A percentile compares a stretch with the other conserved stretches of the same genome.
Conservation (phyloP, 2,113 vertebrate genomes). For the Pluvialis apricaria region DNA sequence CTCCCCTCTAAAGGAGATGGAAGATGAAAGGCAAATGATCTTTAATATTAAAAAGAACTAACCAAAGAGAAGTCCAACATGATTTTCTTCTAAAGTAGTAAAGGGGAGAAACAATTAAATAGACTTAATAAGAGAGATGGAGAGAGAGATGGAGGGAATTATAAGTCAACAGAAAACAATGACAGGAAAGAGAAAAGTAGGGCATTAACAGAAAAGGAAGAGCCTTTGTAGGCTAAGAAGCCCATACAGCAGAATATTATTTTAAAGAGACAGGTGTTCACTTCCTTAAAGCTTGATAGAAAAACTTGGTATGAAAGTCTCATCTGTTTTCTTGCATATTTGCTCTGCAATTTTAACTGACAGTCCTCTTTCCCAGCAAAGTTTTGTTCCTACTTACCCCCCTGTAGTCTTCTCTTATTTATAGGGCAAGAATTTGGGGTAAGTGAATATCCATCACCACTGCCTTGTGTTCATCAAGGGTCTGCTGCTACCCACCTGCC, state of each 20-base stretch:
- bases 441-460: neutral
- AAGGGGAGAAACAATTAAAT: neutral
- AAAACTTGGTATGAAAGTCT: neutral
- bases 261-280: neutral
- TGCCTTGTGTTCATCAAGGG: neutral
- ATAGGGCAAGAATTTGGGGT: neutral
- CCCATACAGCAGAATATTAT: neutral
- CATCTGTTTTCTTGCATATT: neutral
- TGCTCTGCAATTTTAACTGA: neutral
- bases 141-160: neutral
- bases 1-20: neutral
- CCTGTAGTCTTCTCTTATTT: neutral
- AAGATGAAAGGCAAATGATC: constrained; percentile 7
- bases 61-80: neutral
- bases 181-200: neutral
- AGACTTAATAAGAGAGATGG: neutral
- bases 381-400: neutral
- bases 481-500: neutral
- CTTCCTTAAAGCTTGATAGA: neutral
- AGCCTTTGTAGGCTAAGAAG: neutral
- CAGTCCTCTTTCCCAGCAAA: neutral
- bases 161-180: neutral
- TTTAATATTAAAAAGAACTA: neutral
- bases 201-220: neutral
- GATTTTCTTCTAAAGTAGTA: neutral